Evolutionary conservation across 2,113 vertebrate genomes (phyloP).

Genomic region (Stegostoma tigrinum): DNA sequence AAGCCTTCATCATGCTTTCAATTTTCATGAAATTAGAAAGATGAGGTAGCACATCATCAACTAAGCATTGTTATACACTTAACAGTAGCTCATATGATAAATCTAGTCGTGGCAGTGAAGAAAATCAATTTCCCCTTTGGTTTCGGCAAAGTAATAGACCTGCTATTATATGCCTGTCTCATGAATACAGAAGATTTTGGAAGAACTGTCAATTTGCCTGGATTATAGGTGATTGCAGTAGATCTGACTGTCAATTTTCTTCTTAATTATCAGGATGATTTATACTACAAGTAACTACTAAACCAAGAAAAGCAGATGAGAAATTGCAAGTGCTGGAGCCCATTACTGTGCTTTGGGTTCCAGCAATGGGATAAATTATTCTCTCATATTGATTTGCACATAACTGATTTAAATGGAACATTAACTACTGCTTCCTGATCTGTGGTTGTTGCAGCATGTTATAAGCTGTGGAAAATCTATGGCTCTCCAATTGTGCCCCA

Average conservation of each 20-base stretch:
- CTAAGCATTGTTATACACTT: not conserved
- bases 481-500: not conserved
- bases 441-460: not conserved
- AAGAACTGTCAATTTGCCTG: not conserved
- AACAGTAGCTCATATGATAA: not conserved
- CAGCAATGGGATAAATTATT: not conserved
- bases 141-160: not conserved
- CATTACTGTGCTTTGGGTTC: not conserved
- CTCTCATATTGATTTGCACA: not conserved
- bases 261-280: not conserved
- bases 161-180: not conserved
- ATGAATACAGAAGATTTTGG: not conserved
- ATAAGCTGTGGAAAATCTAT: not conserved
- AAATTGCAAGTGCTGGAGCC: not conserved
- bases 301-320: not conserved
- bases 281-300: not conserved
- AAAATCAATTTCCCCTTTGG: conserved; percentile 29
- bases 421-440: not conserved
- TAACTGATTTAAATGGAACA: conserved; percentile 2
- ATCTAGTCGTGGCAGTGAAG: not conserved
- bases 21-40: not conserved
- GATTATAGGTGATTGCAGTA: not conserved
- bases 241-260: not conserved
- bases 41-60: not conserved
- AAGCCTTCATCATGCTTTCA: not conserved